Base-by-base conservation (phyloP, 2,888 invertebrate species). In the Morpho deidamia region DNA sequence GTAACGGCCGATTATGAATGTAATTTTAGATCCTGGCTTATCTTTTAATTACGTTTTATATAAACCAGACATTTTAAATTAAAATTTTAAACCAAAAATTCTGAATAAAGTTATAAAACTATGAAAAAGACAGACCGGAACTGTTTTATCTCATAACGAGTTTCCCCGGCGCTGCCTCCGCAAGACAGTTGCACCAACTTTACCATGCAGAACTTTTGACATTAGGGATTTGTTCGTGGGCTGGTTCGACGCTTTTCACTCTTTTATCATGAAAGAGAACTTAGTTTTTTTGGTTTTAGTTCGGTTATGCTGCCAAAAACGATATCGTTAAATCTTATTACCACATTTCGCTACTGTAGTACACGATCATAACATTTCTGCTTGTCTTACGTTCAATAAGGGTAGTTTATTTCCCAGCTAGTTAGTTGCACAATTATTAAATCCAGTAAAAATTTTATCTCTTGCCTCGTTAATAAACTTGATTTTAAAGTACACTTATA, bases 61-160 rank as follows among this genome's bases (percentile, higher is more conserved):
- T 9, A 3, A 39, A 7, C 8, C 1, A 8, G 7, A 40, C 3
- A 12, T 12, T 2, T 9, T 12, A 9, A 43, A 43, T 2, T 11
- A 2, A 35, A 44, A 11, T 44, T 45, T 7, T 2, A 14, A 11
- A 37, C 12, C 7, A 10, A 10, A 7, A 45, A 37, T 37, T 11
- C 33, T 8, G 32, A 46, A 32, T 35, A 44, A 11, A 38, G 23
- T 38, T 23, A 32, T 46, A 38, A 54, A 54, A 48, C 45, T 50
- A 44, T 43, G 41, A 45, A 45, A 41, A 49, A 54, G 44, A 45
- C 43, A 44, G 34, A 46, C 43, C 39, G 51, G 39, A 55, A 51
- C 51, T 44, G 38, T 55, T 47, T 55, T 51, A 51, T 51, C 47
- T 51, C 42, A 40, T 55, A 55, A 55, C 51, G 51, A 55, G 55